Evolutionary conservation across 2,113 vertebrate genomes (phyloP), one percentile per base, ranked within the genome.

Genomic region (Engystomops pustulosus): DNA sequence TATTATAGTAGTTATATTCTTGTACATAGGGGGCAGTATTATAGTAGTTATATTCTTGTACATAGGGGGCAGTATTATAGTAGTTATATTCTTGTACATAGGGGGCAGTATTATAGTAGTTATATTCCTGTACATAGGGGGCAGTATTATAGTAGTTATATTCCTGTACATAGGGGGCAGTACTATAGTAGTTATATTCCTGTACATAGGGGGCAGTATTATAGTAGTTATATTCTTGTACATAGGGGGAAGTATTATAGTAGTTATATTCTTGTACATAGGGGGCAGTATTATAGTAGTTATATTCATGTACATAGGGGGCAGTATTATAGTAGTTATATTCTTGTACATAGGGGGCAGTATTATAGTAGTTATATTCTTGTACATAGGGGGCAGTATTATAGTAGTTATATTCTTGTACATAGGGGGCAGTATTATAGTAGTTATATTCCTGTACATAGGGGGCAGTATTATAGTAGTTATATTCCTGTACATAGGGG

Each of bases 31-130:
- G n/a, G 3, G 53, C n/a, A 58, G 53, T 58, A 58, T 58, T 58
- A 58, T 58, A 58, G 53, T 58, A 58, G 53, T 58, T 58, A 58
- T 58, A 58, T 58, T 58, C 53, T 58, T 58, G 53, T 25, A 58
- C 23, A 58, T 58, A 58, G 53, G 53, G 2, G n/a, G 53, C 53
- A 58, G 53, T 58, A 58, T 58, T 58, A 58, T 25, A 58, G 53
- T 25, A 58, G 53, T 58, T 58, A 58, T 58, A 58, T 58, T 58
- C n/a, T 58, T 58, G n/a, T 58, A 58, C 8, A 58, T 58, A 58
- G 53, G 53, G 6, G n/a, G 53, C 53, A 58, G 53, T 25, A 58
- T 58, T 58, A 58, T 58, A 58, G 53, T 58, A 58, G 53, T 58
- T 25, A 58, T 58, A 58, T 58, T 58, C 53, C 11, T 58, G 53